Evolutionary conservation across 2,888 invertebrate species (phyloP), one percentile per base, ranked within the genome.

Genomic region (Erebia aethiops): DNA sequence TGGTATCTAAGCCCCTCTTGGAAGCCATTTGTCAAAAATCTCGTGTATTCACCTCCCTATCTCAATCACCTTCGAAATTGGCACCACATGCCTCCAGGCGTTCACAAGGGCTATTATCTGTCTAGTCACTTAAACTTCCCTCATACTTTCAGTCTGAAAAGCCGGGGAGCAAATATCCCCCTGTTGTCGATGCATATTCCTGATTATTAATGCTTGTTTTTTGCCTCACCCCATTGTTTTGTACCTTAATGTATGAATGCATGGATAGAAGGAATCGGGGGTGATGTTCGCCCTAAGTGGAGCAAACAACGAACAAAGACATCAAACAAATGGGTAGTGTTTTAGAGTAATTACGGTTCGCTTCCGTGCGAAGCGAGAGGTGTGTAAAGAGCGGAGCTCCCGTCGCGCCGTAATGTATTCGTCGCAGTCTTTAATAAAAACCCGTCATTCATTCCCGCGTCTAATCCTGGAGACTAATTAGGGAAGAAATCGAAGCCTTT

Each of bases 241-340:
- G 79, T 82, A 83, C 82, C 84, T 75, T 91, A 89, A 91, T 90
- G 87, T 84, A 85, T 86, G 85, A 86, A 88, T 88, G 89, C 88
- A 88, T 91, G 86, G 84, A 84, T 82, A 77, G 76, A 86, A 89
- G 85, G 84, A 86, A 90, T 89, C 87, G 85, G 88, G 91, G 92
- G 91, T 86, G 90, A 91, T 90, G 87, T 87, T 88, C 87, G 87
- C 88, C 88, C 89, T 90, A 90, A 92, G 91, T 91, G 91, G 89
- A 91, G 87, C 90, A 91, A 92, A 92, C 92, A 92, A 88, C 88
- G 90, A 91, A 92, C 92, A 93, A 91, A 93, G 93, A 92, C 93
- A 92, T 93, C 93, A 92, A 92, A 93, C 92, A 92, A 92, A 93
- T 93, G 92, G 91, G 91, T 89, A 91, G 90, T 91, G 92, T 92